Conservation (phyloP, 2,113 vertebrate species). For the Rhombomys opimus region DNA sequence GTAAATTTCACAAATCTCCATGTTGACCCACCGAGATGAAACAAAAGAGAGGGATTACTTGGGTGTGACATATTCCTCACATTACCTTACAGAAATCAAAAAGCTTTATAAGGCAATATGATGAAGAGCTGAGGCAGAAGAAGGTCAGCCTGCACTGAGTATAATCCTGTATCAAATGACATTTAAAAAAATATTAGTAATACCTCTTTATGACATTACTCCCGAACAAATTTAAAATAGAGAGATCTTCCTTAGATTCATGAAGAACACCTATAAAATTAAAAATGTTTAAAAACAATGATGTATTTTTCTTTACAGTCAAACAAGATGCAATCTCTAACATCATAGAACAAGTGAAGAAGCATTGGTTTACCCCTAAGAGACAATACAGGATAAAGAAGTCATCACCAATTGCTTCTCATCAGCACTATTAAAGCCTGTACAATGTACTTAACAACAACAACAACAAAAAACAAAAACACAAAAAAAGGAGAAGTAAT, state of each 20-base stretch:
- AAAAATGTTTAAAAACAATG: background rate
- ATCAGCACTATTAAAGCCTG: background rate
- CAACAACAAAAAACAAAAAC: background rate
- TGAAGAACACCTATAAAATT: background rate
- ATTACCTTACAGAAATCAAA: background rate
- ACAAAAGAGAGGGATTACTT: background rate
- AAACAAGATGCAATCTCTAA: background rate
- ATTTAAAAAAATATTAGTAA: background rate
- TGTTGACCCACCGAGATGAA: background rate
- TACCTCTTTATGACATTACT: background rate
- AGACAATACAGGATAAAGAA: background rate
- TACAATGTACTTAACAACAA: background rate
- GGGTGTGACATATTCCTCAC: background rate
- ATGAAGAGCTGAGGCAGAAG: background rate
- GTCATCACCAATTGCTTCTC: background rate
- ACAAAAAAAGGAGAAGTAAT: rapidly evolving
- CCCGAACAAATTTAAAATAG: background rate
- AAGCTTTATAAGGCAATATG: background rate
- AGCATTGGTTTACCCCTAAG: background rate
- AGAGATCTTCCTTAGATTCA: background rate
- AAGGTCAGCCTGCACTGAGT: background rate
- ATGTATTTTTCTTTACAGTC: background rate
- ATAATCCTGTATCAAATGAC: background rate
- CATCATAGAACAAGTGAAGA: background rate
- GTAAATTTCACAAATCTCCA: background rate